A percentile compares a stretch with the other conserved stretches of the same genome.
phyloP scores from a whole-genome alignment of 2,797 vertebrate species.

The Pseudopleuronectes americanus region DNA sequence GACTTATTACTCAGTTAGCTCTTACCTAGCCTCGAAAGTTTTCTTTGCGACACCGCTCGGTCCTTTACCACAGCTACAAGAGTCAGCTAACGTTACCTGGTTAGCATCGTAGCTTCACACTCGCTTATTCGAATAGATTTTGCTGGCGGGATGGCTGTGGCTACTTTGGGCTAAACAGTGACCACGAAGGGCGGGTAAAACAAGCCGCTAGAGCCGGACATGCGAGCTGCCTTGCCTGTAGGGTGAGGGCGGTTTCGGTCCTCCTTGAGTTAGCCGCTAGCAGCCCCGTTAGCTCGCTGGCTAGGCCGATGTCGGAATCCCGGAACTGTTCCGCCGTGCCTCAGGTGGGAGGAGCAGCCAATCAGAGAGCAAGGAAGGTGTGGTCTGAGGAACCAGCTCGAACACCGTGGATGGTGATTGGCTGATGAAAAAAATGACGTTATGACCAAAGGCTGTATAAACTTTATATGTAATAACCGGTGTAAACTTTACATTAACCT shows the following conservation, averaged over 20 bases:
- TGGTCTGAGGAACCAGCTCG: not conserved
- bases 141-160: not conserved
- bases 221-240: slow-evolving; percentile 26
- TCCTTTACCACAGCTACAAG: slow-evolving; percentile 63
- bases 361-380: slow-evolving; percentile 52
- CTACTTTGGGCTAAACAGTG: not conserved
- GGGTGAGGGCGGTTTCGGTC: slow-evolving; percentile 56
- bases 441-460: not conserved
- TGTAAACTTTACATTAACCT: not conserved
- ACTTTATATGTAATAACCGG: not conserved
- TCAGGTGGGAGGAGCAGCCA: slow-evolving; percentile 71
- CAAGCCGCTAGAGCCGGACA: slow-evolving; percentile 28
- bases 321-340: slow-evolving; percentile 64
- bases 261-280: slow-evolving; percentile 70
- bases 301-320: slow-evolving; percentile 82
- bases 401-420: not conserved
- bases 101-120: slow-evolving; percentile 44
- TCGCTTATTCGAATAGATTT: slow-evolving; percentile 27
- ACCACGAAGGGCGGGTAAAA: not conserved
- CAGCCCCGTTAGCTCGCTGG: slow-evolving; percentile 64
- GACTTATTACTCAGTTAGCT: slow-evolving; percentile 22
- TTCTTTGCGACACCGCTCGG: slow-evolving; percentile 66
- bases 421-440: not conserved
- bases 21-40: slow-evolving; percentile 65
- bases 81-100: slow-evolving; percentile 67